Conservation (phyloP, 92 coral and sea anemone genomes). For the Palythoa heliodiscus region DNA sequence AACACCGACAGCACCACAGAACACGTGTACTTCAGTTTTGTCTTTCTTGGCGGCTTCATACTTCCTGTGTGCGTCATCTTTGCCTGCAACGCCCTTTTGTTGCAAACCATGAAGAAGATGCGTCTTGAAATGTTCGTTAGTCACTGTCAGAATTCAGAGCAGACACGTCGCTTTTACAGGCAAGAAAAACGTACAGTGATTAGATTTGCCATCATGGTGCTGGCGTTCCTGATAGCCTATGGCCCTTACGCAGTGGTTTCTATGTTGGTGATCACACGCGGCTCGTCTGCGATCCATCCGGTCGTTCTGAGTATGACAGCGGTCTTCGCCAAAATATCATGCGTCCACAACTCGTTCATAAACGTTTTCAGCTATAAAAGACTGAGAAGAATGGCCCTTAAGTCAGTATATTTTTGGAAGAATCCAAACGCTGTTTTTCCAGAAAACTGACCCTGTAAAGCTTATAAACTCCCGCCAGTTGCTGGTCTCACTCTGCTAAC, state of each 20-base stretch:
- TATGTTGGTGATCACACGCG: slow-evolving; percentile 33
- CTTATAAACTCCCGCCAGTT: too few species aligned
- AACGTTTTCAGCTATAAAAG: slow-evolving; percentile 49
- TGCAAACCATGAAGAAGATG: slow-evolving; percentile 29
- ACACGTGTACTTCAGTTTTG: slow-evolving; percentile 53
- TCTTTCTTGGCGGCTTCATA: slow-evolving; percentile 65
- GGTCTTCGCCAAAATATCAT: slow-evolving; percentile 58
- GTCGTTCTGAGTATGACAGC: slow-evolving; percentile 50
- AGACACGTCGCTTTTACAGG: neutral
- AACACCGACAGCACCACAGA: slow-evolving; percentile 55
- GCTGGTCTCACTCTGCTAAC: too few species aligned
- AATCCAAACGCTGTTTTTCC: neutral
- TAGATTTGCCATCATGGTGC: slow-evolving; percentile 13
- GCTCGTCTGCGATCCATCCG: slow-evolving; percentile 42
- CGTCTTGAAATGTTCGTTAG: slow-evolving; percentile 39
- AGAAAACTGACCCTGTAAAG: neutral
- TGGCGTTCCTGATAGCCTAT: slow-evolving; percentile 44
- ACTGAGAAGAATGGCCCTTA: slow-evolving; percentile 1
- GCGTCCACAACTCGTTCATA: slow-evolving; percentile 47
- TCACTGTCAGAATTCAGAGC: slow-evolving; percentile 12
- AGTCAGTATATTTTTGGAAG: neutral
- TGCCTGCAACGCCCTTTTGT: slow-evolving; percentile 5
- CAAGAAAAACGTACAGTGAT: slow-evolving; percentile 12
- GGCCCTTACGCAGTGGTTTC: slow-evolving; percentile 56
- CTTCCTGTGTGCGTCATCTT: slow-evolving; percentile 38